Conservation (phyloP, 1,140 invertebrate species). For the Zophobas morio region DNA sequence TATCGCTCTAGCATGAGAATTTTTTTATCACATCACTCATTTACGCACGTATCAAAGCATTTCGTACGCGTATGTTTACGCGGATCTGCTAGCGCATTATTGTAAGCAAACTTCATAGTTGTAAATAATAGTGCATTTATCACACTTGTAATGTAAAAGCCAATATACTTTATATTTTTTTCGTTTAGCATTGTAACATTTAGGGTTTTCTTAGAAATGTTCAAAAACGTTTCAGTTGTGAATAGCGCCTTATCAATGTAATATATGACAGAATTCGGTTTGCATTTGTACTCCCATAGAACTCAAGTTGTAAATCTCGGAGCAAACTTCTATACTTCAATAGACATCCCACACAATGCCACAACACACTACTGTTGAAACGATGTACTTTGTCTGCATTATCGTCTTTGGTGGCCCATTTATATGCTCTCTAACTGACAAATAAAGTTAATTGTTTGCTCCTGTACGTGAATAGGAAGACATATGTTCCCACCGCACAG, state of each 20-base stretch:
- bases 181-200: no score
- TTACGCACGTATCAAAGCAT: no score
- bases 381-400: conserved; percentile 41
- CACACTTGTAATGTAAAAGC: no score
- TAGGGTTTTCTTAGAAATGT: no score
- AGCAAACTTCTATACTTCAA: conserved; percentile 14
- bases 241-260: background rate
- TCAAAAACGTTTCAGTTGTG: background rate
- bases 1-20: no score
- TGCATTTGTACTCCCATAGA: background rate
- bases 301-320: conserved; percentile 24
- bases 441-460: conserved; percentile 43
- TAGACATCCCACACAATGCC: conserved; percentile 6
- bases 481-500: conserved; percentile 29
- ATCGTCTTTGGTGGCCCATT: conserved; percentile 44
- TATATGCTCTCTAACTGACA: conserved; percentile 38
- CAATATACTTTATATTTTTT: no score
- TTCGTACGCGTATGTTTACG: no score
- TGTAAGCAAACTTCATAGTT: no score
- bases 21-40: no score
- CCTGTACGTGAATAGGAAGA: conserved; percentile 35
- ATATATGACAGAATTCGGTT: background rate
- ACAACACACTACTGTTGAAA: conserved; percentile 26
- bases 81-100: no score
- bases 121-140: no score